These are phyloP conservation scores for Trichonephila clavipes DNA, from an alignment of 1,140 invertebrate species.

Conservation along the genomic window DNA sequence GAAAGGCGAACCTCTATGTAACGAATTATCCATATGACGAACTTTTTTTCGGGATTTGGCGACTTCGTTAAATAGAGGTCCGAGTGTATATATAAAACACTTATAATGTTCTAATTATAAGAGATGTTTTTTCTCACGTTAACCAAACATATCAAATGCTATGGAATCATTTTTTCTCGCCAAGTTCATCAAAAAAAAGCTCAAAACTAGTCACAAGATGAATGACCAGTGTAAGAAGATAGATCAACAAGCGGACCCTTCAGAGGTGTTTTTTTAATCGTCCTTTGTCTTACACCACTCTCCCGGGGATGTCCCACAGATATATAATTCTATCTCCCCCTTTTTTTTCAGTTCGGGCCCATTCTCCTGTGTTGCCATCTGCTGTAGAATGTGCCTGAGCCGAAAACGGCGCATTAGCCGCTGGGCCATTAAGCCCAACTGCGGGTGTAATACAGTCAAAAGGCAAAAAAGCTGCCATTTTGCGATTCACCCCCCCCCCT, in stretches of 20 bases:
- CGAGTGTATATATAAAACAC: too few species aligned
- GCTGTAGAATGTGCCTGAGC: constrained; percentile 51
- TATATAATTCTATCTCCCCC: constrained; percentile 53
- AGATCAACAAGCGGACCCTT: background rate
- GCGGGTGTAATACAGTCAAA: constrained; percentile 75
- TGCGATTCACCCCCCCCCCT: constrained; percentile 37
- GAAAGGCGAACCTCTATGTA: too few species aligned
- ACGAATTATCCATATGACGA: too few species aligned
- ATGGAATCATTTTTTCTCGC: too few species aligned
- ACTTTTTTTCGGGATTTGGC: too few species aligned
- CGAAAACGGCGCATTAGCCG: constrained; percentile 65
- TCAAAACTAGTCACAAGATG: too few species aligned
- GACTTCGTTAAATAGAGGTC: too few species aligned
- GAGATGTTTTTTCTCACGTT: too few species aligned
- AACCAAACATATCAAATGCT: too few species aligned
- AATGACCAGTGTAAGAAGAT: too few species aligned
- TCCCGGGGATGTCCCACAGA: background rate
- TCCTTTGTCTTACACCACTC: constrained; percentile 14
- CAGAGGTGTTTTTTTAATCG: background rate
- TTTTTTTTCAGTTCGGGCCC: constrained; percentile 22
- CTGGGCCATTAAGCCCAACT: constrained; percentile 73
- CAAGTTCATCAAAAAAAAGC: too few species aligned
- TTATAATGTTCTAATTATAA: too few species aligned
- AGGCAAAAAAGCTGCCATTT: constrained; percentile 65
- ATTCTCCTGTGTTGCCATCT: constrained; percentile 74